phyloP scores from a whole-genome alignment of 2,888 invertebrate genomes.

The Cybosia mesomella region DNA sequence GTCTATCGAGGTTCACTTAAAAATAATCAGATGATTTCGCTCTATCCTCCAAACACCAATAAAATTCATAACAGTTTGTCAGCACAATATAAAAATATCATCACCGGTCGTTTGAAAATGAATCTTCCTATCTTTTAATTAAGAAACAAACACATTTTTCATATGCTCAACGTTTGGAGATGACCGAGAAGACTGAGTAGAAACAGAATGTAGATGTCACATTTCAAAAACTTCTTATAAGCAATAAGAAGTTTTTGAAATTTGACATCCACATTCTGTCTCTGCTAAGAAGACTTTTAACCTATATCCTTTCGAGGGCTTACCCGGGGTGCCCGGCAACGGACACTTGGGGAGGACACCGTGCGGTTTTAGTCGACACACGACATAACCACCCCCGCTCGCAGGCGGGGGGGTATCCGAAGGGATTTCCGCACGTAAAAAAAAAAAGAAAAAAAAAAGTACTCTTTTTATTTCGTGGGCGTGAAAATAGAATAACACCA shows the following conservation, averaged over 20 bases:
- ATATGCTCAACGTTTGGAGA: not conserved
- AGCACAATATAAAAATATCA: conserved; percentile 5
- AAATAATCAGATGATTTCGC: conserved; percentile 19
- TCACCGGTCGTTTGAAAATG: not conserved
- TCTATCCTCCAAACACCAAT: conserved; percentile 13
- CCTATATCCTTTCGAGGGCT: no score
- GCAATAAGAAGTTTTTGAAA: not conserved
- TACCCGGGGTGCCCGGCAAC: no score
- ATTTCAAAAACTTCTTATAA: no score
- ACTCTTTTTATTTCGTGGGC: not conserved
- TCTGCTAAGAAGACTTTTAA: conserved; percentile 5
- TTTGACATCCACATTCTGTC: not conserved
- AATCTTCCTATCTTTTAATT: not conserved
- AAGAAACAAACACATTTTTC: not conserved
- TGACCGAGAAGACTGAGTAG: not conserved
- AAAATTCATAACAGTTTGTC: conserved; percentile 23
- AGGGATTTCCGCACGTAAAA: no score
- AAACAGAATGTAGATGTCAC: no score
- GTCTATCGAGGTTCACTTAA: conserved; percentile 4
- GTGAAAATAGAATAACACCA: not conserved
- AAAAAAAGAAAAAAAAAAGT: no score
- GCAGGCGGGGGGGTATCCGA: no score
- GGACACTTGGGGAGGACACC: no score
- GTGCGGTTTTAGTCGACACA: no score
- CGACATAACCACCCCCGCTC: no score